Conservation (phyloP, 2,888 invertebrate genomes). For the Eutolmus rufibarbis region DNA sequence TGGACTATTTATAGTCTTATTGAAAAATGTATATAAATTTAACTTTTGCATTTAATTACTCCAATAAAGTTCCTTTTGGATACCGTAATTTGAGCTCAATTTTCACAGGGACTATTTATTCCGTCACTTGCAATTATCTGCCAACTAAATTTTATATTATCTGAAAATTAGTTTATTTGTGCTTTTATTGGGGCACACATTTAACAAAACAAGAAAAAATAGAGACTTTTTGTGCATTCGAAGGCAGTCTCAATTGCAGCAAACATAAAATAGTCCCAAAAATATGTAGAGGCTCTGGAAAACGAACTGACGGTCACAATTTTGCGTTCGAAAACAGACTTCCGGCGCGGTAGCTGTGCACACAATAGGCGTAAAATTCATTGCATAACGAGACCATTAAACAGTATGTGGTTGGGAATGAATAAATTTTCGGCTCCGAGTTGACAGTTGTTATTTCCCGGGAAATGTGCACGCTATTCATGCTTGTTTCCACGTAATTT, state of each 20-base stretch:
- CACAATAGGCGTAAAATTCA: conserved; percentile 31
- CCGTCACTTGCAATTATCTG: background rate
- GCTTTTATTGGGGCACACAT: background rate
- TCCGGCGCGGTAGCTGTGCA: background rate
- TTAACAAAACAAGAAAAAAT: background rate
- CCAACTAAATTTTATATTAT: background rate
- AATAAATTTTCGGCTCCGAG: conserved; percentile 23
- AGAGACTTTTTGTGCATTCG: background rate
- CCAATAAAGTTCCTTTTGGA: background rate
- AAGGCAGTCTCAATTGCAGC: background rate
- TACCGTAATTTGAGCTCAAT: background rate
- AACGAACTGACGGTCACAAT: conserved; percentile 2
- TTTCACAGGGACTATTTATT: background rate
- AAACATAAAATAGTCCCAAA: background rate
- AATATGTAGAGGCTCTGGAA: background rate
- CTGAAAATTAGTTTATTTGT: background rate
- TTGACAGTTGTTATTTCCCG: conserved; percentile 33
- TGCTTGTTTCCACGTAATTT: conserved; percentile 31
- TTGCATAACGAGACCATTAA: conserved; percentile 32
- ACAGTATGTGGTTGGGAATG: conserved; percentile 17
- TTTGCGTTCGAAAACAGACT: conserved; percentile 16
- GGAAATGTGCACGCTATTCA: conserved; percentile 17
- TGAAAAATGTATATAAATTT: background rate
- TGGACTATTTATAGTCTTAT: no score
- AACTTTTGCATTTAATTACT: background rate